Conservation (phyloP, 2,113 vertebrate species). For the human region DNA sequence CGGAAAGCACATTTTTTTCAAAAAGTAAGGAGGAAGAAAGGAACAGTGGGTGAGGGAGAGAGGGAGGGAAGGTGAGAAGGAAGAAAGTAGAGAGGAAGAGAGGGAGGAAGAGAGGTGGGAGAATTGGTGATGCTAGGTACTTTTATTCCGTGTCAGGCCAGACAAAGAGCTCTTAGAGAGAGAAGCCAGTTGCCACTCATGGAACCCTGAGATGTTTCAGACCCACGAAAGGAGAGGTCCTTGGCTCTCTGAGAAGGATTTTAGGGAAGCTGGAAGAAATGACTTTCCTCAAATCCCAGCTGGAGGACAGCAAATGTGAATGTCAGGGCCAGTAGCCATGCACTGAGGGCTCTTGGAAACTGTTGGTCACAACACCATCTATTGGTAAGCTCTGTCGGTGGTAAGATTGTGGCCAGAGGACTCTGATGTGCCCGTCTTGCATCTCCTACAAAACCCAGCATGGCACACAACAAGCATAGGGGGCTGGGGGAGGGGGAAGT, state of each 20-base stretch:
- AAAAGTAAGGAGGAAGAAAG: background rate
- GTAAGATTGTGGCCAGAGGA: background rate
- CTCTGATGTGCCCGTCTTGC: background rate
- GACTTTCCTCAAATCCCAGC: background rate
- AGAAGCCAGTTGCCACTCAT: background rate
- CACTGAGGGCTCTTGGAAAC: background rate
- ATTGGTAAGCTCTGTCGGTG: background rate
- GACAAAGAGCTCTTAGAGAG: background rate
- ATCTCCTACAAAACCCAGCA: background rate
- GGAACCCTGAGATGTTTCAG: background rate
- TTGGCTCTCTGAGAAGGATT: background rate
- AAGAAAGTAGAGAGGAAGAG: background rate
- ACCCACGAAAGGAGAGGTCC: background rate
- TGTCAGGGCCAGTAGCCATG: background rate
- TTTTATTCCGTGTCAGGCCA: background rate
- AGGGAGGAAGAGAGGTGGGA: background rate
- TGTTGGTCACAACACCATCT: background rate
- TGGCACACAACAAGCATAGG: background rate
- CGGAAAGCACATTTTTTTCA: background rate
- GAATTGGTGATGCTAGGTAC: background rate
- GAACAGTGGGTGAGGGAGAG: background rate
- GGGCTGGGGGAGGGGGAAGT: fast-evolving
- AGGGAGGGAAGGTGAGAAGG: background rate
- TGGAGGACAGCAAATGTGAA: background rate
- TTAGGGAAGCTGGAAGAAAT: background rate